Base-by-base conservation (phyloP, 2,797 vertebrate genomes). In the Austrolebias charrua region DNA sequence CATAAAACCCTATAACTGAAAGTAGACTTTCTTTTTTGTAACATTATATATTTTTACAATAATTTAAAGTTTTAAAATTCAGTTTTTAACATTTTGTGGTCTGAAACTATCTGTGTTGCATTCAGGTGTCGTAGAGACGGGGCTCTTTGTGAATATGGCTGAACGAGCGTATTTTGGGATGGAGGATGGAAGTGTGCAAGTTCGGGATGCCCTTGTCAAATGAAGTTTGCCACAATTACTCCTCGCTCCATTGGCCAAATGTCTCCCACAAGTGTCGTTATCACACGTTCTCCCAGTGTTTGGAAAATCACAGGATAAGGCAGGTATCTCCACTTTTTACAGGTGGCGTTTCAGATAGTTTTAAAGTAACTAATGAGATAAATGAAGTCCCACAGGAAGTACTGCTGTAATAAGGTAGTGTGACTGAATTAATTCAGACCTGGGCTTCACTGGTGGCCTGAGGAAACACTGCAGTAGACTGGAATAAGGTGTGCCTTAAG, bases 71-170 rank as follows among this genome's bases (percentile, higher is more conserved):
- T n/a, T n/a, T n/a, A n/a, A n/a, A n/a, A n/a, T n/a, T n/a, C n/a
- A n/a, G n/a, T n/a, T n/a, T n/a, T n/a, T n/a, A n/a, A n/a, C n/a
- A n/a, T n/a, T 18, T 24, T 16, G n/a, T 42, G 18, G 6, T 19
- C 11, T 14, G 16, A 33, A 10, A 15, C n/a, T 40, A 2, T 53
- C 9, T 29, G 28, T 51, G 60, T 11, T 6, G 4, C 45, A 9
- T 46, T 31, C 20, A 99, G 98, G 97, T 2, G 97, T 99, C 86
- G 95, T 99, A 85, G 97, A 99, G 87, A 99, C 98, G 0, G 98
- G 98, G 2, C 93, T 99, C 3, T 99, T 99, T 58, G 95, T 99
- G 6, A 79, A 88, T 83, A 98, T 99, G 97, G 97, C 95, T 0
- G 89, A 96, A 60, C 87, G 93, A n/a, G 97, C 95, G 40, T 99